Base-by-base conservation (phyloP, 1,140 invertebrate species). In the Drosophila repletoides region DNA sequence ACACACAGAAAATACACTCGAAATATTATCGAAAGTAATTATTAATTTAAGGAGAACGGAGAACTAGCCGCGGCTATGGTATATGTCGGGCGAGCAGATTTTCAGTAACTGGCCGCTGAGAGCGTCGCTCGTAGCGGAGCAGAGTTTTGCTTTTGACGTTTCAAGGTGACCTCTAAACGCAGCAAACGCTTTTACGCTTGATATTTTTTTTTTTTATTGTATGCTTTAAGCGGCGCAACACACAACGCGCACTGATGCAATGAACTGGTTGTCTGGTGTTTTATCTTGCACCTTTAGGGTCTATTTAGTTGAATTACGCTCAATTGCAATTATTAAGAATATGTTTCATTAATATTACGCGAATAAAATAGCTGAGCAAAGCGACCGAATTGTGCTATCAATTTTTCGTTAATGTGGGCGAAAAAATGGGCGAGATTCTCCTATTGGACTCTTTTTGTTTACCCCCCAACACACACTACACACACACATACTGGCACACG, bases 91-190 rank as follows among this genome's bases (percentile, higher is more conserved):
- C 72, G 61, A 51, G 55, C 66, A 68, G 72, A 72, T 86, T 86
- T 86, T 86, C 75, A 84, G 67, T 80, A 77, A 80, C 75, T 84
- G 72, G 60, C 55, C 40, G 67, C 56, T 40, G 55, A 66, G 45
- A 36, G 55, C 43, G 40, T 19, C 58, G 43, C 17, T 12, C 51
- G 60, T n/a, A 52, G 41, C 58, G 21, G 48, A 61, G 38, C 51
- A 68, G 67, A 81, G 63, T 80, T 84, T 84, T 66, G 74, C 51
- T 76, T 80, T 86, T 80, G 72, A 86, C 75, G 80, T 86, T 86
- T 86, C 80, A 86, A 86, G 81, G 76, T 86, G 80, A 86, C 80
- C 80, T 86, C 69, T 64, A 63, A 70, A 64, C 76, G 75, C 76
- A 67, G 60, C 48, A 67, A 61, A 53, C 66, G 69, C 60, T 72